Evolutionary conservation across 2,888 invertebrate genomes (phyloP), one percentile per base, ranked within the genome.

Genomic region (Drosophila phalerata): DNA sequence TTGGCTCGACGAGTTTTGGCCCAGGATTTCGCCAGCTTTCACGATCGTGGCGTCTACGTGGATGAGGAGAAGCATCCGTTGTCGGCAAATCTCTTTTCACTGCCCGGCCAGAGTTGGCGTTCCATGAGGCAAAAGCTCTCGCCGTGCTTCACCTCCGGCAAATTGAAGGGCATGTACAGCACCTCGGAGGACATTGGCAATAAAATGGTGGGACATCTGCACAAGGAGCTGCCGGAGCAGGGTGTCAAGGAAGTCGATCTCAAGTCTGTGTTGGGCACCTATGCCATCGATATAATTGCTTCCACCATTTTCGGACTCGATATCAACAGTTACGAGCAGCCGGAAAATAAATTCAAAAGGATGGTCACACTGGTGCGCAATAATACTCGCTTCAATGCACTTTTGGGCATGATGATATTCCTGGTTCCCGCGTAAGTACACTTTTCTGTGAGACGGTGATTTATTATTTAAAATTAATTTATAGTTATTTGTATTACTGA

Each of bases 101-200:
- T 87, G 10, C 69, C 73, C 0, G 91, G 90, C 0, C 82, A 93
- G n/a, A 93, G 94, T 72, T 96, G 96, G 96, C 95, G 93, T 83
- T 93, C 93, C 37, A 91, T 96, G 55, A 93, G 96, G 2, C 77
- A 93, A 0, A 95, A 94, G 81, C 92, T 96, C 79, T 94, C 95
- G 0, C 95, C 96, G 0, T 94, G 94, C 0, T 96, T 95, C 84
- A 94, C 95, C 0, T 93, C 95, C 0, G 95, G 94, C 25, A 96
- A 95, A 88, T 89, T 96, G 34, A 95, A 95, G 86, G 93, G 91
- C 13, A 95, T 95, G 94, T 95, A 94, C 80, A 93, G 93, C 2
- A 93, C 94, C 1, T 93, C 95, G 8, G 93, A 94, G 52, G 92
- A 93, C 15, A 94, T 95, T 49, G 94, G 94, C 0, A 90, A 93